Percentiles rank a stretch among this genome's conserved stretches.
These are phyloP conservation scores for Heterocephalus glaber DNA, from an alignment of 2,113 vertebrate genomes.

Conservation along the genomic window DNA sequence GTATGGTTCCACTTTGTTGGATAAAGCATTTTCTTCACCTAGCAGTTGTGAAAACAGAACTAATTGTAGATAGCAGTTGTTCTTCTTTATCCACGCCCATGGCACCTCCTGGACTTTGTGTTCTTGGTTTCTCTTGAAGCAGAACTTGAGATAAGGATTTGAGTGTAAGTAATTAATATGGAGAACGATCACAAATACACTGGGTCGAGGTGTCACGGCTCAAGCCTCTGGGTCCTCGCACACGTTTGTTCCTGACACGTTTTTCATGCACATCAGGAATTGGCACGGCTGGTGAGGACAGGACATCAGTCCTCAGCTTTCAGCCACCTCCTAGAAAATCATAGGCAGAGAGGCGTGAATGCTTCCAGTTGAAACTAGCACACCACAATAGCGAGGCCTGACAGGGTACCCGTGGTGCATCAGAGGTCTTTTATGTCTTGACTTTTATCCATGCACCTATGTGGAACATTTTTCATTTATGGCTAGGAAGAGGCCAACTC, in stretches of 20 bases:
- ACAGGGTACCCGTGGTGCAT: not conserved
- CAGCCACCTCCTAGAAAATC: not conserved
- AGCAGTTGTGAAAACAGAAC: constrained; percentile 52
- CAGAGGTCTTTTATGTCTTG: not conserved
- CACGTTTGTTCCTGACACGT: not conserved
- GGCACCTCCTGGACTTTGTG: not conserved
- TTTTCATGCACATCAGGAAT: not conserved
- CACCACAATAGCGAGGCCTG: not conserved
- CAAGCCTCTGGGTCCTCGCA: not conserved
- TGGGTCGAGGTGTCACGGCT: constrained; percentile 8
- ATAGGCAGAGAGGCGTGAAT: not conserved
- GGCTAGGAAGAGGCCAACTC: constrained; percentile 12
- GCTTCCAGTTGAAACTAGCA: not conserved
- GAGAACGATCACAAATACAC: not conserved
- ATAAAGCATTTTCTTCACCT: constrained; percentile 54
- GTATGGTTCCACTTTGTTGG: not conserved
- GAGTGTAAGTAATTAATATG: not conserved
- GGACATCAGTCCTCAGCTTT: not conserved
- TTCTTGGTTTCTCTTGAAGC: constrained; percentile 40
- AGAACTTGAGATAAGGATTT: not conserved
- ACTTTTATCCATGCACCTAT: not conserved
- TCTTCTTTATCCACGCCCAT: not conserved
- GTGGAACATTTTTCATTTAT: constrained; percentile 1
- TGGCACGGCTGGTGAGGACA: not conserved
- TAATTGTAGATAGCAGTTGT: not conserved